Percentiles rank a stretch among this genome's conserved stretches.
phyloP scores from a whole-genome alignment of 2,113 vertebrate genomes.

The Hemichromis elongatus region DNA sequence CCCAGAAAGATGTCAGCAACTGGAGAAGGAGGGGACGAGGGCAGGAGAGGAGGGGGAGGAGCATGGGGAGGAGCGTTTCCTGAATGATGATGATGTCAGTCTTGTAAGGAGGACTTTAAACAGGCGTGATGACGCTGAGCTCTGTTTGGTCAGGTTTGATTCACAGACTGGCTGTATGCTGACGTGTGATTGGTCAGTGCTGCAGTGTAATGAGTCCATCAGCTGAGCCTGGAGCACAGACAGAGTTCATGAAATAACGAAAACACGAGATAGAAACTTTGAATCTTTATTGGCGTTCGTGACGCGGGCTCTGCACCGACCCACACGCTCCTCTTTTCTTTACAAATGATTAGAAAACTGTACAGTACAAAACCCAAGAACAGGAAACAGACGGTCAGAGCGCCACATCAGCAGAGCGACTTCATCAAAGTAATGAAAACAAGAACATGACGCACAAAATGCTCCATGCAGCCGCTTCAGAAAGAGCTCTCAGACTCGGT shows the following conservation, averaged over 20 bases:
- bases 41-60: background rate
- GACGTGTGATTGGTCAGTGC: background rate
- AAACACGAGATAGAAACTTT: background rate
- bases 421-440: background rate
- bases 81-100: background rate
- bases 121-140: background rate
- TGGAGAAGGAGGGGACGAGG: background rate
- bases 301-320: slow-evolving; percentile 31
- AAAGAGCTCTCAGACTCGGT: slow-evolving; percentile 13
- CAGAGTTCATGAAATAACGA: background rate
- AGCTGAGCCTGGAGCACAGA: background rate
- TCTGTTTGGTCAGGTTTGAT: background rate
- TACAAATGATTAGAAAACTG: slow-evolving; percentile 82
- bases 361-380: slow-evolving; percentile 61
- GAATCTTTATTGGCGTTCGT: slow-evolving; percentile 41
- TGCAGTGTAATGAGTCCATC: background rate
- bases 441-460: slow-evolving; percentile 38
- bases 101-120: background rate
- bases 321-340: slow-evolving; percentile 57
- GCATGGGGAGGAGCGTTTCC: background rate
- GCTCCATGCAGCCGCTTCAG: slow-evolving; percentile 75
- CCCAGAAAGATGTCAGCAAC: too few relatives aligned
- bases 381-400: background rate
- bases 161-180: background rate
- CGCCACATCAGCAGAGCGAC: background rate